Base-by-base conservation (phyloP, 2,888 invertebrate species). In the Pemphredon lugubris region DNA sequence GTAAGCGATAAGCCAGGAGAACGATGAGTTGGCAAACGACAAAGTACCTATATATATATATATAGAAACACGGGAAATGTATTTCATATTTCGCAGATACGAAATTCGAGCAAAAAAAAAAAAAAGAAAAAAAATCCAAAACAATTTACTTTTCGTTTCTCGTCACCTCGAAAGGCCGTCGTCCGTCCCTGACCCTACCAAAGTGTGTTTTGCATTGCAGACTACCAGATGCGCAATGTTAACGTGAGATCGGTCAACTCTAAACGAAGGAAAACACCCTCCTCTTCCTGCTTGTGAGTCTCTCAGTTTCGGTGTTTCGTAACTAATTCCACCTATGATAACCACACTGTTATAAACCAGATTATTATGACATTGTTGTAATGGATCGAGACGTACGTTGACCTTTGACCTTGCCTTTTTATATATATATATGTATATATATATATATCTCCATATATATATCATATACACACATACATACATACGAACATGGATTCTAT, bases 221-320 rank as follows among this genome's bases (percentile, higher is more conserved):
- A 93, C 93, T 93, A 92, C 92, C 93, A 93, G 93, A 93, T 92
- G 93, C 93, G 93, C 92, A 93, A 93, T 93, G 93, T 93, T 92
- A 93, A 93, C 92, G 93, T 92, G 92, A 93, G 93, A 92, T 93
- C 93, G 92, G 93, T 93, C 92, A 92, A 92, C 92, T 91, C 91
- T 91, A 92, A 92, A 92, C 91, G 92, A 92, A 92, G 92, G 91
- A 92, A 92, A 92, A 91, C 92, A 91, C 91, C 92, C 91, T 92
- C 92, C 91, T 91, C 93, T 91, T 92, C 92, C 91, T 93, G 92
- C 92, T 93, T 92, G 93, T 93, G 93, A 93, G 93, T 93, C 91
- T 91, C 91, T 91, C 90, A 90, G 89, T 90, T 89, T 90, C 90
- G 89, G 89, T 89, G 89, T 89, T 80, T 89, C 89, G 89, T 89